Base-by-base conservation (phyloP, 2,888 invertebrate species). In the Stomorhina lunata region DNA sequence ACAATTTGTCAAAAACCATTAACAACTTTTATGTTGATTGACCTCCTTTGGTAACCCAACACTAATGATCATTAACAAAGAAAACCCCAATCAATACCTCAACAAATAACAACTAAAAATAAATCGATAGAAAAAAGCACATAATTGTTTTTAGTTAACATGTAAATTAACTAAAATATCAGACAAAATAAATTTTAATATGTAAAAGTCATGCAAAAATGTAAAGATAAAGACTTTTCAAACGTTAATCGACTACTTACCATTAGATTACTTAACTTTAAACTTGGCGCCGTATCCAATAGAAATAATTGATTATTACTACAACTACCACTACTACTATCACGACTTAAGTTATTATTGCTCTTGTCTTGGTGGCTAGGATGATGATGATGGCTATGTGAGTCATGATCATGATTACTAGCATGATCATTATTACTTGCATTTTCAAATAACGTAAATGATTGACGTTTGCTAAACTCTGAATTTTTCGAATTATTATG, bases 241-340 rank as follows among this genome's bases (percentile, higher is more conserved):
- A 72, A 40, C 45, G 63, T 71, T 79, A 79, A 79, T 79, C 69
- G 59, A 45, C 68, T 82, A 88, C 90, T 90, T 88, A 91, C 91
- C 91, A 91, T 91, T 86, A 91, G 89, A 87, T 91, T 90, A 86
- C 91, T 91, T 86, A 91, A 89, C 89, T 91, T 91, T 80, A 90
- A 86, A 84, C 91, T 91, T 75, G 91, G 91, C 85, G 89, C 89
- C 81, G 90, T 90, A 86, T 89, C 89, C 85, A 89, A 87, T 85
- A 90, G 80, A 73, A 84, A 86, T 85, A 88, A 88, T 86, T 89
- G 82, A 78, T 76, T 80, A 82, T 57, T 65, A 66, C 66, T 76
- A 79, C 81, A 78, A 84, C 79, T 79, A 75, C 72, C 76, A 80
- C 77, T 80, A 78, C 68, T 71, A 80, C 80, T 80, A 75, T 79